Evolutionary conservation across 2,888 invertebrate species (phyloP).

Genomic region (Malachius bipustulatus): DNA sequence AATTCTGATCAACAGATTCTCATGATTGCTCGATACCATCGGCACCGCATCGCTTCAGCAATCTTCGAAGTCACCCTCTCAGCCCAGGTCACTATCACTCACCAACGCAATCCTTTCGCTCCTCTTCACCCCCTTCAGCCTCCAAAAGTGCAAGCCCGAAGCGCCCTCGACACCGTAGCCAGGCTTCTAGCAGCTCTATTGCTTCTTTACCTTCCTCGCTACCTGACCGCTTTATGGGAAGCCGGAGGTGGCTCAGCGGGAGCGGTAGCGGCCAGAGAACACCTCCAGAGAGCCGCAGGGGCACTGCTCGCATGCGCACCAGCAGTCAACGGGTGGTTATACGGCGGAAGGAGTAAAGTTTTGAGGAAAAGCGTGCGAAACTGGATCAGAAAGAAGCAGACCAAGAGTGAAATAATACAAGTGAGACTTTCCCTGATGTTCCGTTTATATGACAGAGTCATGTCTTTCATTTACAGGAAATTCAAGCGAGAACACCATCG

Average conservation of each 20-base stretch:
- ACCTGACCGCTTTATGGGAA: slow-evolving; percentile 59
- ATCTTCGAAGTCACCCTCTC: slow-evolving; percentile 75
- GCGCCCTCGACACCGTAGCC: slow-evolving; percentile 55
- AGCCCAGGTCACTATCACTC: slow-evolving; percentile 73
- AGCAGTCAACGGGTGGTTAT: slow-evolving; percentile 63
- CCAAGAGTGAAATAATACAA: slow-evolving; percentile 66
- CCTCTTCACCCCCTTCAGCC: slow-evolving; percentile 48
- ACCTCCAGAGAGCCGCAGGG: slow-evolving; percentile 48
- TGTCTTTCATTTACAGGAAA: too few species aligned
- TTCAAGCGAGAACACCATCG: slow-evolving; percentile 68
- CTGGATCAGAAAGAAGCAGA: slow-evolving; percentile 65
- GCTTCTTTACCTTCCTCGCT: slow-evolving; percentile 63
- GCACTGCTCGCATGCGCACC: slow-evolving; percentile 59
- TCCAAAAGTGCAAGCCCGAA: slow-evolving; percentile 41
- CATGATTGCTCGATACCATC: slow-evolving; percentile 59
- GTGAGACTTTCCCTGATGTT: too few species aligned
- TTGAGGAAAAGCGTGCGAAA: slow-evolving; percentile 61
- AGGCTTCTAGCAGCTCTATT: slow-evolving; percentile 62
- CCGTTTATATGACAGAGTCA: too few species aligned
- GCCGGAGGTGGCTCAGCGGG: slow-evolving; percentile 33
- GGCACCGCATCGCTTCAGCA: slow-evolving; percentile 73
- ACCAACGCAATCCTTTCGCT: slow-evolving; percentile 68
- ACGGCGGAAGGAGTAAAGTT: slow-evolving; percentile 63
- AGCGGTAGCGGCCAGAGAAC: slow-evolving; percentile 32
- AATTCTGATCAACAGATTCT: slow-evolving; percentile 43